Conservation (phyloP, 2,797 vertebrate species). For the Argyrosomus regius region DNA sequence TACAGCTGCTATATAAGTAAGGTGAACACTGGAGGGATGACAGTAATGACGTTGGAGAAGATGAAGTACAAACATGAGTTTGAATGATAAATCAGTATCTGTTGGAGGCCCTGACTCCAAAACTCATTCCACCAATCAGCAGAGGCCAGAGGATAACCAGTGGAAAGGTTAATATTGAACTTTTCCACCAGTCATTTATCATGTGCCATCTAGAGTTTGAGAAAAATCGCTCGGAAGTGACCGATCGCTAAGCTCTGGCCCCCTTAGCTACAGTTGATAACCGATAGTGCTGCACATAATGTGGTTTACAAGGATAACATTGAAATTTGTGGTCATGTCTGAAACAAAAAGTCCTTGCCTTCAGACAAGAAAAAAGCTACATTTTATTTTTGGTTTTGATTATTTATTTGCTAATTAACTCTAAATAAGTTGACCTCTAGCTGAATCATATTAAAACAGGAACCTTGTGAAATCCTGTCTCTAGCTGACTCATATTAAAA, state of each 20-base stretch:
- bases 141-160: background rate
- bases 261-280: background rate
- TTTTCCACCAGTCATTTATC: conserved; percentile 11
- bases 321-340: background rate
- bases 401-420: background rate
- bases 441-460: too few relatives aligned
- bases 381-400: background rate
- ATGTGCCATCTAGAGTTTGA: conserved; percentile 29
- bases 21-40: background rate
- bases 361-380: background rate
- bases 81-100: background rate
- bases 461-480: too few relatives aligned
- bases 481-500: too few relatives aligned
- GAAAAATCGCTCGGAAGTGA: background rate
- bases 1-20: conserved; percentile 94
- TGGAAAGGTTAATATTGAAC: background rate
- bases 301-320: background rate
- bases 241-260: background rate
- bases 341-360: background rate
- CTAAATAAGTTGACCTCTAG: too few relatives aligned
- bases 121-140: conserved; percentile 9
- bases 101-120: conserved; percentile 16
- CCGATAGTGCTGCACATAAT: background rate
- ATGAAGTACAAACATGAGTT: background rate
- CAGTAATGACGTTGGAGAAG: background rate